Conservation (phyloP, 1,140 invertebrate species). For the Leptopilina clavipes region DNA sequence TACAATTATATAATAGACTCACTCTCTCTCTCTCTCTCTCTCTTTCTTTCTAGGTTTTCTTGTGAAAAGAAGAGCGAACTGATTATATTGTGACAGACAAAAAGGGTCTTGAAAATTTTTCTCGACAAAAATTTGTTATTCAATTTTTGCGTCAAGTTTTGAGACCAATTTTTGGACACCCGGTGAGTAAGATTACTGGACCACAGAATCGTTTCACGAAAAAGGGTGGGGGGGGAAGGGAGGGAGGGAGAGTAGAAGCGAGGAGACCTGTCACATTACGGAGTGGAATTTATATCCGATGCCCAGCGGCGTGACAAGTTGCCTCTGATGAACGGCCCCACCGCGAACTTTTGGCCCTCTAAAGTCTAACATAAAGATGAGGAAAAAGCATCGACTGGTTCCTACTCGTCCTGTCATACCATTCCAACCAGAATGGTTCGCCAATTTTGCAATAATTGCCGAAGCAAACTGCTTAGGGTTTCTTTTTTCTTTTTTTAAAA, state of each 20-base stretch:
- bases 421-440: slow-evolving; percentile 40
- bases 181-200: slow-evolving; percentile 61
- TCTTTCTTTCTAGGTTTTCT: no score
- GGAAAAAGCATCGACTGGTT: slow-evolving; percentile 38
- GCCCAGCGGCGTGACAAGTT: slow-evolving; percentile 76
- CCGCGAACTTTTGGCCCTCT: slow-evolving; percentile 73
- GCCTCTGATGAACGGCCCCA: slow-evolving; percentile 74
- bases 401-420: slow-evolving; percentile 47
- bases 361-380: slow-evolving; percentile 45
- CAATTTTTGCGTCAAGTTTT: slow-evolving; percentile 44
- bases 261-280: slow-evolving; percentile 74
- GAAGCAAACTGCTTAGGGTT: background rate
- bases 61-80: background rate
- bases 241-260: slow-evolving; percentile 61
- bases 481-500: background rate
- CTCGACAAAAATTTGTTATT: slow-evolving; percentile 36
- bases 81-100: background rate
- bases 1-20: no score
- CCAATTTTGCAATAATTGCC: slow-evolving; percentile 41
- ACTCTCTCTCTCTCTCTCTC: no score
- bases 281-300: slow-evolving; percentile 74
- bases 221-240: no score
- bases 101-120: background rate
- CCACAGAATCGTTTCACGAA: slow-evolving; percentile 50
- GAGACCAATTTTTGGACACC: slow-evolving; percentile 58